These are phyloP conservation scores for Alces alces DNA, from an alignment of 2,113 vertebrate species.

Conservation along the genomic window DNA sequence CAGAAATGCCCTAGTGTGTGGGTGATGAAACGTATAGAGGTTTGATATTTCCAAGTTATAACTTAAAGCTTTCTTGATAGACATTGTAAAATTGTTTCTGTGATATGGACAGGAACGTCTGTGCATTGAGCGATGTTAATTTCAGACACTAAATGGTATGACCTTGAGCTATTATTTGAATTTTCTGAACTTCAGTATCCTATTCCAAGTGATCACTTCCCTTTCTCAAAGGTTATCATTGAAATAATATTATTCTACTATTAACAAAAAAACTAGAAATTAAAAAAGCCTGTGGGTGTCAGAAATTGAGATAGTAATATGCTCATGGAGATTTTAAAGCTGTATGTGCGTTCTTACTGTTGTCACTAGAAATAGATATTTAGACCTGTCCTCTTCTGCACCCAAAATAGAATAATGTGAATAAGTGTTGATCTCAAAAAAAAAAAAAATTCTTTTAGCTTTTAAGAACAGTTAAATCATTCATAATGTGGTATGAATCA, in stretches of 20 bases:
- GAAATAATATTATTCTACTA: background rate
- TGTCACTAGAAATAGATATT: background rate
- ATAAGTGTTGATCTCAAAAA: background rate
- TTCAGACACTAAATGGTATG: background rate
- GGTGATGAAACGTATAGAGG: background rate
- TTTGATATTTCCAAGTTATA: background rate
- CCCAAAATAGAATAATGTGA: background rate
- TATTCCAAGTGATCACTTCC: background rate
- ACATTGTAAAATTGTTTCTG: background rate
- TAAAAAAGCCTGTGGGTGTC: background rate
- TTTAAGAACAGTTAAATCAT: background rate
- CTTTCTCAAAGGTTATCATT: background rate
- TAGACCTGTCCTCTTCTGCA: background rate
- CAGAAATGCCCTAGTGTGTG: background rate
- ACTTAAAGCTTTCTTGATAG: background rate
- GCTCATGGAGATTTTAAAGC: background rate
- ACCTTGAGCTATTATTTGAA: background rate
- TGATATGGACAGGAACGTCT: too few species aligned
- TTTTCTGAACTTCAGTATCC: background rate
- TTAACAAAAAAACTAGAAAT: background rate
- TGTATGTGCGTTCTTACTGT: background rate
- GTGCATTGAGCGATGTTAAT: accelerated
- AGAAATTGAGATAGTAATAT: background rate
- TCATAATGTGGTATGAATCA: background rate
- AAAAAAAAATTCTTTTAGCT: background rate